Evolutionary conservation across 2,113 vertebrate genomes (phyloP), one percentile per base, ranked within the genome.

Genomic region (Peromyscus leucopus): DNA sequence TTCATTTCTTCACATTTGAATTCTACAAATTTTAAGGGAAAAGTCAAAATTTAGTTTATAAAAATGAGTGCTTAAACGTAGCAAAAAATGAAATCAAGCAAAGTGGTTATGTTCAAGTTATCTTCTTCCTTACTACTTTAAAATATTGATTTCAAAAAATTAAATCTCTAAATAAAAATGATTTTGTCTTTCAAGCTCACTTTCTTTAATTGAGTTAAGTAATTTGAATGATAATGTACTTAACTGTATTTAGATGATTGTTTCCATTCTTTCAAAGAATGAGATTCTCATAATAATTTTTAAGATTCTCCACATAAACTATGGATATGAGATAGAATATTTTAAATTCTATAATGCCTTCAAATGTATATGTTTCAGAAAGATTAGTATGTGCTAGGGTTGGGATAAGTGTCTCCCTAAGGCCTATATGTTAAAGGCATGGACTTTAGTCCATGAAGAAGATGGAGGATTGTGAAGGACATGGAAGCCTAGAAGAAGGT

Each of bases 231-330:
- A 55, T 57, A 80, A 55, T 17, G 36, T 42, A 9, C 4, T 31
- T 36, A 80, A 51, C 16, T 80, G 28, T 13, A 48, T 4, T 8
- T 59, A 36, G 39, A 51, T 87, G 19, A 74, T 0, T 21, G 5
- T 67, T 69, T 89, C 63, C 28, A 87, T 39, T 83, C 85, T 90
- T 95, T 91, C 67, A 89, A 93, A 94, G 24, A 94, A 92, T 26
- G 39, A 88, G 57, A 90, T 24, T 36, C 36, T 80, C 71, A 36
- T 16, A 39, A 72, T 10, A 28, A 87, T 55, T 83, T 82, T 90
- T 11, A 59, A 86, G 42, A 67, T 16, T 46, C 36, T 42, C 13
- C n/a, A 78, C 1, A 79, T 4, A 24, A 26, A 84, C 57, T 39
- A 75, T 4, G 74, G 0, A 42, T 51, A 67, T 83, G 86, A 80